Conservation (phyloP, 2,113 vertebrate genomes). For the Columba livia region DNA sequence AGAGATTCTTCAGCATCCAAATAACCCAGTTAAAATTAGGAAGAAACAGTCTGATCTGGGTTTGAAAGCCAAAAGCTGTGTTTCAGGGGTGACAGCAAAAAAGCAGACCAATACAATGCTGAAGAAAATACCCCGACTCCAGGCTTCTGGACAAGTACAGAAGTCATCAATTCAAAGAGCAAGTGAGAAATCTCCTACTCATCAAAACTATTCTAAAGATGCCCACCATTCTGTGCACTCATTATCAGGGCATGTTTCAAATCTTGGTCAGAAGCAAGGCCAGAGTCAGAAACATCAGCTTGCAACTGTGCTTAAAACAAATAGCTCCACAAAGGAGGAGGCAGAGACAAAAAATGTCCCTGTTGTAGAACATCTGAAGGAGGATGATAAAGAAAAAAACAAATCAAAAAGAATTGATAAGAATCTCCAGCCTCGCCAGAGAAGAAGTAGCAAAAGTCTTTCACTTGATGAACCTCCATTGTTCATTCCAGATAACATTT, state of each 20-base stretch:
- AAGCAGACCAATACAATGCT: conserved; percentile 56
- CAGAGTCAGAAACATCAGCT: conserved; percentile 61
- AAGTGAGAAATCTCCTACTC: conserved; percentile 65
- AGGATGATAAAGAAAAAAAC: conserved; percentile 85
- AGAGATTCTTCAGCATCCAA: conserved; percentile 72
- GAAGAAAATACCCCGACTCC: conserved; percentile 65
- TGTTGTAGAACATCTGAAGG: conserved; percentile 67
- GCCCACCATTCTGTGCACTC: background rate
- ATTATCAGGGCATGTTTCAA: conserved; percentile 59
- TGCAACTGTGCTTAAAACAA: conserved; percentile 32
- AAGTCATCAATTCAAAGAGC: conserved; percentile 59
- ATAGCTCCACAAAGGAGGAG: conserved; percentile 72
- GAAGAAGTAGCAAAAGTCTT: conserved; percentile 86
- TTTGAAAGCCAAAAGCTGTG: conserved; percentile 59
- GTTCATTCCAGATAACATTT: conserved; percentile 97
- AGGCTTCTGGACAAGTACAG: conserved; percentile 41
- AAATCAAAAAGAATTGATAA: conserved; percentile 88
- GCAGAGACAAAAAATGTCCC: conserved; percentile 63
- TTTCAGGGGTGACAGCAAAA: conserved; percentile 62
- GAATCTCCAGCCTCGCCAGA: conserved; percentile 83
- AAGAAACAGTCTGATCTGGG: conserved; percentile 76
- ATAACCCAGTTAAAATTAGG: conserved; percentile 81
- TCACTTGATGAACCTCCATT: conserved; percentile 95
- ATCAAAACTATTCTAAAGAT: conserved; percentile 68
- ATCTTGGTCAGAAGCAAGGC: conserved; percentile 70